These are phyloP conservation scores for Xestobium rufovillosum DNA, from an alignment of 2,888 invertebrate genomes.

Conservation along the genomic window DNA sequence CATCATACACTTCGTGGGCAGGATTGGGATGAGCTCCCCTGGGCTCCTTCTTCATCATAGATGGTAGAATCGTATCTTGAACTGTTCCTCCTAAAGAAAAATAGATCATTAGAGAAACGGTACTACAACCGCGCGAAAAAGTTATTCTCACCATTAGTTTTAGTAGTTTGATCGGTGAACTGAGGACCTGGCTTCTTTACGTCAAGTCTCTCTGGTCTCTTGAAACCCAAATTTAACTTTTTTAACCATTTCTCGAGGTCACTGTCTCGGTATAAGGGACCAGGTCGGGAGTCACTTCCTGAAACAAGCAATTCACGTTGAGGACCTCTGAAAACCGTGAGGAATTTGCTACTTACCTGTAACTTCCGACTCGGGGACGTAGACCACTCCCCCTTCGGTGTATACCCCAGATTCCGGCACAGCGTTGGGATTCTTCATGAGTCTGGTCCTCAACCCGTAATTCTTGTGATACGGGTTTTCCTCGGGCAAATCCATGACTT, in stretches of 20 bases:
- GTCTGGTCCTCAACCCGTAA: slow-evolving; percentile 9
- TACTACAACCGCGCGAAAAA: no score
- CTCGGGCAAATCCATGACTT: no score
- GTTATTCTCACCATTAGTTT: no score
- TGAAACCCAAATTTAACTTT: slow-evolving; percentile 68
- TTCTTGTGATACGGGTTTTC: no score
- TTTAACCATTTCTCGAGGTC: slow-evolving; percentile 53
- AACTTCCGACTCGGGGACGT: slow-evolving; percentile 39
- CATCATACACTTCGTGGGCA: slow-evolving; percentile 49
- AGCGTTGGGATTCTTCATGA: slow-evolving; percentile 17
- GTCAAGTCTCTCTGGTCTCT: slow-evolving; percentile 81
- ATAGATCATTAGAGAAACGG: no score
- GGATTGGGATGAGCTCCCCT: slow-evolving; percentile 36
- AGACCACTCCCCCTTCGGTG: slow-evolving; percentile 56
- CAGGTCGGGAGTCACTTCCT: not conserved
- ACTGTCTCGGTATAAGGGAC: slow-evolving; percentile 7
- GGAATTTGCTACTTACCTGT: slow-evolving; percentile 18
- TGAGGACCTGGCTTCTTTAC: slow-evolving; percentile 93
- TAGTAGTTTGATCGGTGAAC: no score
- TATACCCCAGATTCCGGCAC: slow-evolving; percentile 42
- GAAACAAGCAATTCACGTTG: not conserved
- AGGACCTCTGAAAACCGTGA: not conserved
- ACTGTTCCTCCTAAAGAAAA: no score
- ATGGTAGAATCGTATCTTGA: slow-evolving; percentile 22
- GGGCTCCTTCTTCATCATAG: slow-evolving; percentile 42